These are phyloP conservation scores for Hylaeus volcanicus DNA, from an alignment of 1,140 invertebrate genomes.

Conservation along the genomic window DNA sequence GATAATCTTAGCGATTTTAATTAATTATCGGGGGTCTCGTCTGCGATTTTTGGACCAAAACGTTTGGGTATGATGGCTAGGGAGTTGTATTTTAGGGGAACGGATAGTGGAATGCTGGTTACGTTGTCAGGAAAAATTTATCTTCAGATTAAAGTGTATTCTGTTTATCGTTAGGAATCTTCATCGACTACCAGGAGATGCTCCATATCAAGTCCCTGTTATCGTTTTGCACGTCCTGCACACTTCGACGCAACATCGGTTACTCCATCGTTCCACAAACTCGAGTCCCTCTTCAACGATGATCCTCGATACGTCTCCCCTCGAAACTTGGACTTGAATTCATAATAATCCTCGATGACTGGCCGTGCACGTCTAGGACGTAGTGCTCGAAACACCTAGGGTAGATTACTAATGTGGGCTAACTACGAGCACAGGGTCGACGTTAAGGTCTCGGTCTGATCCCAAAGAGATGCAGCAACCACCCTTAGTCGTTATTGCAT, in stretches of 20 bases:
- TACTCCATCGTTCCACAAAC: too few species aligned
- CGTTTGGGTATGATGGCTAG: background rate
- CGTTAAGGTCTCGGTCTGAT: slow-evolving; percentile 46
- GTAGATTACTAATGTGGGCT: slow-evolving; percentile 76
- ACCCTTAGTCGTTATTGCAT: slow-evolving; percentile 72
- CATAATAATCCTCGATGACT: slow-evolving; percentile 39
- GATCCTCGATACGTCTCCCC: background rate
- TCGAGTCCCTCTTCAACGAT: slow-evolving; percentile 13
- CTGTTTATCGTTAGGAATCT: too few species aligned
- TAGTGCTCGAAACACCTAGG: slow-evolving; percentile 69
- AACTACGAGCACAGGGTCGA: slow-evolving; percentile 65
- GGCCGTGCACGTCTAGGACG: slow-evolving; percentile 50
- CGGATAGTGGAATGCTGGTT: too few species aligned
- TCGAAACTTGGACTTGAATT: slow-evolving; percentile 54
- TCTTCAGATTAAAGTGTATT: too few species aligned
- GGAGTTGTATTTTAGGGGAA: too few species aligned
- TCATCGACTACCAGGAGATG: too few species aligned
- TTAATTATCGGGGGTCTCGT: background rate
- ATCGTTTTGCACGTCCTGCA: too few species aligned
- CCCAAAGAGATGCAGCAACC: slow-evolving; percentile 55
- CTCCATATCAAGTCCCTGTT: too few species aligned
- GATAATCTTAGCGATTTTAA: slow-evolving; percentile 4
- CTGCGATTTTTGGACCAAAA: background rate
- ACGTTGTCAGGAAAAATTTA: too few species aligned
- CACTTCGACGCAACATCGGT: too few species aligned